Evolutionary conservation across 2,113 vertebrate genomes (phyloP).

Genomic region (Pachyramphus minor): DNA sequence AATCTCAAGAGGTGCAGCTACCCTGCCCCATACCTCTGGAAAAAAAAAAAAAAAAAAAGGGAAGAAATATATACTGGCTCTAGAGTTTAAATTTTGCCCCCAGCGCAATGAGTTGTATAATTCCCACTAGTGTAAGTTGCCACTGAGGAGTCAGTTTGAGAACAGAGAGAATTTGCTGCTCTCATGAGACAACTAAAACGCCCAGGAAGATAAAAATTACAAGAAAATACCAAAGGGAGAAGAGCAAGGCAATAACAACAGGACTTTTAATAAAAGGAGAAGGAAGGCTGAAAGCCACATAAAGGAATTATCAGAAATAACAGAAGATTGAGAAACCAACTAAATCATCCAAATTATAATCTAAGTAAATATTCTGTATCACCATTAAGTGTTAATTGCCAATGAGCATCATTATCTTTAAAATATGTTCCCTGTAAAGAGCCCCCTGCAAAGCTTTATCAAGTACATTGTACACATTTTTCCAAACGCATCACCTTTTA

Average conservation of each 20-base stretch:
- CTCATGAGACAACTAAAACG: not conserved
- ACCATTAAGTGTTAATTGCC: not conserved
- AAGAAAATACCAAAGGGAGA: not conserved
- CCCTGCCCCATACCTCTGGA: not conserved
- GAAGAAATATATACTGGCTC: not conserved
- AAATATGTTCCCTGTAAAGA: not conserved
- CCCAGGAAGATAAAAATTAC: not conserved
- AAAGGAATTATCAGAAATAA: not conserved
- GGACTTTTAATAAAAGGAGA: not conserved
- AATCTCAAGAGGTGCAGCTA: not conserved
- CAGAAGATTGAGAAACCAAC: not conserved
- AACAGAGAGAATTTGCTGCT: not conserved
- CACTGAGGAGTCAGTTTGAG: not conserved
- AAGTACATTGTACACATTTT: not conserved
- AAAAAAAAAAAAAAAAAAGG: not conserved
- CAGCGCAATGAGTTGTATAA: not conserved
- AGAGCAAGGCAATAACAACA: not conserved
- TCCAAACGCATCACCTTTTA: not conserved
- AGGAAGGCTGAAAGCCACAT: not conserved
- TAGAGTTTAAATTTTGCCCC: not conserved
- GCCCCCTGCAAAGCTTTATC: not conserved
- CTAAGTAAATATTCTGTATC: not conserved
- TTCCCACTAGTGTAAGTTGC: not conserved
- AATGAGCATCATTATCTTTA: not conserved
- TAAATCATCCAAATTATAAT: not conserved